Base-by-base conservation (phyloP, 1,140 invertebrate genomes). In the Macrocentrus cingulum region DNA sequence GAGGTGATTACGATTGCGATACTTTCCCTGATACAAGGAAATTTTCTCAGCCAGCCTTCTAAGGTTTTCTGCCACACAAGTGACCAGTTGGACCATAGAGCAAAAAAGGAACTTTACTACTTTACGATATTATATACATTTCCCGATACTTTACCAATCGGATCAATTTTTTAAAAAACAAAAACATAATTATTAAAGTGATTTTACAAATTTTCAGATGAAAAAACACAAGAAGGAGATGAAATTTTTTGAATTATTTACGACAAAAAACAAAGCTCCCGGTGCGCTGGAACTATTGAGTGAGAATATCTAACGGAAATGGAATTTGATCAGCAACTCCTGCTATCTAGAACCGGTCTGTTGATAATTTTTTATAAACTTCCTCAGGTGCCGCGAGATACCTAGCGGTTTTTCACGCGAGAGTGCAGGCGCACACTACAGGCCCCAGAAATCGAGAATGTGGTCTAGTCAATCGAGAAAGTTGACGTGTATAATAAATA, bases 11-110 rank as follows among this genome's bases (percentile, higher is more conserved):
- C 51, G 23, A 19, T 41, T 8, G 13, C 37, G 22, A 44, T 54
- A 57, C 55, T 57, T 57, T 57, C 55, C 37, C 55, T 57, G 36
- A 57, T 57, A 57, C 55, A 46, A 57, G 36, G 55, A 57, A 57
- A 57, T 57, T 57, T 57, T 57, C 55, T 57, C 20, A 36, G 23
- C 11, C 36, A 13, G 22, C 55, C 55, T 50, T 57, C 22, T 57
- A 57, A 25, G 46, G 55, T 8, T 13, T 18, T 2, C 1, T 4
- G 11, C 32, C 6, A 51, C 8, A 51, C 25, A 34, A 16, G 36
- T 36, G 32, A 49, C 50, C 34, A 52, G 11, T 46, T 56, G 22
- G 22, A 25, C 18, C 8, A 56, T 25, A 18, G 45, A 39, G 11
- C 9, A 56, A 56, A 48, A 56, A 37, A 45, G 54, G 29, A 9